Evolutionary conservation across 2,113 vertebrate genomes (phyloP), one percentile per base, ranked within the genome.

Genomic region (Cyanoramphus novaezelandiae): DNA sequence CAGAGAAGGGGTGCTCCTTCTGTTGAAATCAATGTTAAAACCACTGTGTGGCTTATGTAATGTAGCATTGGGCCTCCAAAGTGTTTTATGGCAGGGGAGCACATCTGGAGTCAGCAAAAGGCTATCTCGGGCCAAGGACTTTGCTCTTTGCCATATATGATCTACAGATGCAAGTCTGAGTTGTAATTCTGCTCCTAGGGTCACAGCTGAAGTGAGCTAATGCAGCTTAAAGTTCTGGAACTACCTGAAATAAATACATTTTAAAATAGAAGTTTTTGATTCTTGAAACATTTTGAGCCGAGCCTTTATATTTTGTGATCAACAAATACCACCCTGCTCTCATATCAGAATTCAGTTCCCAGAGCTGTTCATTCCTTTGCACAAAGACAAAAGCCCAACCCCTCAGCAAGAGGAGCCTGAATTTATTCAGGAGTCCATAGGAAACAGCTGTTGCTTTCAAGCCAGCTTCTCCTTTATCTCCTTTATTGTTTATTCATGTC

Each of bases 401-500:
- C 62, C 46, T 41, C 76, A 17, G 68, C 63, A 23, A 83, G 82
- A 88, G 72, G 41, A 94, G 91, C 62, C 47, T 53, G 88, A 94
- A 93, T 95, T 95, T 95, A 88, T 91, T 82, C 91, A 87, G 65
- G 33, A 92, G 69, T 67, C 83, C 93, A 77, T 68, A 96, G 83
- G 85, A 96, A 96, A 90, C 93, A 93, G 88, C 95, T 94, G 88
- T 84, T 78, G 68, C 82, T 92, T 94, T 91, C 74, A 92, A 43
- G 62, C n/a, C 76, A 59, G 78, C 69, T n/a, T 92, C 88, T 93
- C 82, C 92, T 94, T 94, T 95, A 88, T 94, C 95, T 95, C 76
- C 59, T 77, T 77, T 83, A 85, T 86, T 94, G 92, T 90, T 96
- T 94, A 88, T 78, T 92, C 72, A 67, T 59, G 82, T 93, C 90